Conservation (phyloP, 2,797 vertebrate genomes). For the Salarias fasciatus region DNA sequence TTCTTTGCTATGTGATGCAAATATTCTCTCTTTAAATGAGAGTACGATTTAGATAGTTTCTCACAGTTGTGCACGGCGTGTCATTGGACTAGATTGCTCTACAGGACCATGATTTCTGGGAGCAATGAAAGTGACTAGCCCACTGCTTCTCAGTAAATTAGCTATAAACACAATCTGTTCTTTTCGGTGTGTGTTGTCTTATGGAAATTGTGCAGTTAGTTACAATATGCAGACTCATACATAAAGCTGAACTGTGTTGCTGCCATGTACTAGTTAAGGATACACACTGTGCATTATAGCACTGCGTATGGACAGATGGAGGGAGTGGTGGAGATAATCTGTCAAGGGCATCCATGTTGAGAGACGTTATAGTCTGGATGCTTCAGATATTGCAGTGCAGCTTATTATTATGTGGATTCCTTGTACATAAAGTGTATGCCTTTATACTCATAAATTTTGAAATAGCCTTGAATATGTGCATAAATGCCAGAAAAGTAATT, state of each 20-base stretch:
- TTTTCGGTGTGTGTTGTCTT: constrained; percentile 23
- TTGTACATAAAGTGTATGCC: constrained; percentile 6
- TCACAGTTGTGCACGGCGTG: constrained; percentile 43
- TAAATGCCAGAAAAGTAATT: constrained; percentile 37
- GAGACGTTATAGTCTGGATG: constrained; percentile 44
- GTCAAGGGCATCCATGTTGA: constrained; percentile 60
- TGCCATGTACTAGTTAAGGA: constrained; percentile 59
- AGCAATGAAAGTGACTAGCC: constrained; percentile 55
- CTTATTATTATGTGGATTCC: constrained; percentile 31
- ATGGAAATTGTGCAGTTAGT: constrained; percentile 16
- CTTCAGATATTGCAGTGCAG: constrained; percentile 26
- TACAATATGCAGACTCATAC: constrained; percentile 27
- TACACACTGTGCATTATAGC: constrained; percentile 49
- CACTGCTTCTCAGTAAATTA: constrained; percentile 60
- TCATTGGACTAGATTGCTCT: constrained; percentile 65
- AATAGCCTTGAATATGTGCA: constrained; percentile 21
- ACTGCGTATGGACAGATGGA: constrained; percentile 70
- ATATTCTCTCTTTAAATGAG: constrained; percentile 67
- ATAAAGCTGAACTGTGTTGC: constrained; percentile 49
- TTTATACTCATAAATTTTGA: constrained; percentile 21
- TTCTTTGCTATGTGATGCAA: constrained; percentile 51
- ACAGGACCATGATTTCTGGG: constrained; percentile 63
- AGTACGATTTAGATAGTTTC: constrained; percentile 63
- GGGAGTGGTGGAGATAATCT: constrained; percentile 67
- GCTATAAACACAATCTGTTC: constrained; percentile 66